Evolutionary conservation across 1,140 invertebrate species (phyloP), one percentile per base, ranked within the genome.

Genomic region (Diabrotica undecimpunctata): DNA sequence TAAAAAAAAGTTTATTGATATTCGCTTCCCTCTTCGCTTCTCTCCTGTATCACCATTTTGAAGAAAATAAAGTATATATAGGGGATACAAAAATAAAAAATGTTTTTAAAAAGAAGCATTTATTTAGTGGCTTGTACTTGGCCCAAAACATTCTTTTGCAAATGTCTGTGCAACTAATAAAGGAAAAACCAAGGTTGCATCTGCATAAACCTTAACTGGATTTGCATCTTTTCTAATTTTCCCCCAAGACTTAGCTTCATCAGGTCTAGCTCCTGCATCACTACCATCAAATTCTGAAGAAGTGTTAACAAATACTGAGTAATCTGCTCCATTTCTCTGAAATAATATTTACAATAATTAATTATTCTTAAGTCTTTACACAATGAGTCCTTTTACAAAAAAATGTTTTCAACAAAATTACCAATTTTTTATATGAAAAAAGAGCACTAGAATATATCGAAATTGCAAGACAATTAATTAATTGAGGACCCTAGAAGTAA

Each of bases 171-270:
- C 95, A 1, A 99, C 94, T 55, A 99, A 80, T 38, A 99, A 78
- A 3, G 97, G 97, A 80, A 99, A 96, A 5, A 99, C 85, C 8
- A 99, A 81, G 62, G 90, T 91, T n/a, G 96, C 97, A 80, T 99
- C 97, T 5, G 91, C 94, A 82, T 93, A 96, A 14, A 99, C 83
- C 86, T 99, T 99, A 0, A 99, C 93, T n/a, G 97, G 94, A 54
- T 82, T 86, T 0, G 95, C 93, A 74, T 91, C 88, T 73, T 87
- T 88, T 75, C 88, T 88, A 65, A 99, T 98, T 83, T 99, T 99
- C 0, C 97, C 97, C 97, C 97, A 99, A 5, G 95, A 98, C 10
- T 98, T 85, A 0, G 97, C 97, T 83, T 99, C 98, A 83, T 99
- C 98, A 5, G 97, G 97, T 55, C 92, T 83, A 0, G 97, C 98